Evolutionary conservation across 1,140 invertebrate species (phyloP).

Genomic region (Mycetomoellerius zeteki): DNA sequence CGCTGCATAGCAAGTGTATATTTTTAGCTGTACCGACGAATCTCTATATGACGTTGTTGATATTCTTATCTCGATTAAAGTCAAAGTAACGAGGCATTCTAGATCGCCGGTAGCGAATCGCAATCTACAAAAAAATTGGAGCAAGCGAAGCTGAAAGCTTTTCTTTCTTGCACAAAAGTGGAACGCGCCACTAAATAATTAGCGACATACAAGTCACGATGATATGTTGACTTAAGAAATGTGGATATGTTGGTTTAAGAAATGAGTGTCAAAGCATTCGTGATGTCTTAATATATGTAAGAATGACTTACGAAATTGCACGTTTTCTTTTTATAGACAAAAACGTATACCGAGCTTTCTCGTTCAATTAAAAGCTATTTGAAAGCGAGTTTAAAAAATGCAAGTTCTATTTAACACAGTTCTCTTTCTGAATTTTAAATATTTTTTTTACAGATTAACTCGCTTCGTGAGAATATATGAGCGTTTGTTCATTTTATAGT

Average conservation of each 20-base stretch:
- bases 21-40: slow-evolving; percentile 56
- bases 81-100: slow-evolving; percentile 14
- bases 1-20: slow-evolving; percentile 14
- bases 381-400: slow-evolving; percentile 1
- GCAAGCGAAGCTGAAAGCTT: neutral
- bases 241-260: neutral
- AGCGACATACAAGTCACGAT: neutral
- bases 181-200: neutral
- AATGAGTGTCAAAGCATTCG: neutral
- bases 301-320: slow-evolving; percentile 7
- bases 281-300: neutral
- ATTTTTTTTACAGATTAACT: neutral
- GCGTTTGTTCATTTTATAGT: neutral
- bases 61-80: slow-evolving; percentile 60
- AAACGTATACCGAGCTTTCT: neutral
- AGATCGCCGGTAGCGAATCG: neutral
- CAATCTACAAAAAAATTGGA: neutral
- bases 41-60: slow-evolving; percentile 29
- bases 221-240: neutral
- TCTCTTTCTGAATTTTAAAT: neutral
- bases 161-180: neutral
- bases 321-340: neutral
- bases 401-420: neutral
- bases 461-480: neutral
- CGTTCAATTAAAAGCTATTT: neutral